Conservation (phyloP, 2,797 vertebrate genomes). For the Pipistrellus pygmaeus region DNA sequence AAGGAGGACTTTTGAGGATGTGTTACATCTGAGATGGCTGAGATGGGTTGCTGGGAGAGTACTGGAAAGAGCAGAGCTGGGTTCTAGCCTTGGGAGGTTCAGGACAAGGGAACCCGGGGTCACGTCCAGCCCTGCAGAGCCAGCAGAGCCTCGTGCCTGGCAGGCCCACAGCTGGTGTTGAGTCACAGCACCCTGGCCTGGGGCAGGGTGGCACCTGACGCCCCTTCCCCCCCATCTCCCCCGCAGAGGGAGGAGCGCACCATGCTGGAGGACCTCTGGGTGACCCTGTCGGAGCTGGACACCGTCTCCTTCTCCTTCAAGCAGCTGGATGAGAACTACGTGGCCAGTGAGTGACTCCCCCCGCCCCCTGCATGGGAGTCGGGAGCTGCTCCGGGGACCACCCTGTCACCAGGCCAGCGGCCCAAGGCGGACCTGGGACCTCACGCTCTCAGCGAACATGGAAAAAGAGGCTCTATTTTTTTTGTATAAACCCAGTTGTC, state of each 20-base stretch:
- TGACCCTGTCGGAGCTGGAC: conserved; percentile 95
- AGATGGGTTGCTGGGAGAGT: neutral
- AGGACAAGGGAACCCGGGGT: rapidly evolving
- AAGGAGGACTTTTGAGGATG: neutral
- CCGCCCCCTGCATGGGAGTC: neutral
- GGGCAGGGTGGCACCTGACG: neutral
- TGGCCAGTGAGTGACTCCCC: conserved; percentile 93
- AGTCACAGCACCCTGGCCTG: neutral
- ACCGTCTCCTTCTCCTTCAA: conserved; percentile 97
- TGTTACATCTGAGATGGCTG: neutral
- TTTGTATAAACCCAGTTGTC: neutral
- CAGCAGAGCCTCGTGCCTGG: rapidly evolving
- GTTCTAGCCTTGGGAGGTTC: neutral
- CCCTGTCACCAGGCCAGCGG: neutral
- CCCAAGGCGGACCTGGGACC: neutral
- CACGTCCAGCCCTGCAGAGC: neutral
- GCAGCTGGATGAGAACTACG: conserved; percentile 95
- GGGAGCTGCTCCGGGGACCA: neutral
- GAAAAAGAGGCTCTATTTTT: neutral
- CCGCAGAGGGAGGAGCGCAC: conserved; percentile 94
- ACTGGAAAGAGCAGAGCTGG: neutral
- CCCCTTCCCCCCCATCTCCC: neutral
- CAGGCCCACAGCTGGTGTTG: rapidly evolving
- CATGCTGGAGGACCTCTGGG: conserved; percentile 97
- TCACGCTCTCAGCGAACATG: rapidly evolving